These are phyloP conservation scores for Odontocerum albicorne DNA, from an alignment of 2,888 invertebrate species.

Conservation along the genomic window DNA sequence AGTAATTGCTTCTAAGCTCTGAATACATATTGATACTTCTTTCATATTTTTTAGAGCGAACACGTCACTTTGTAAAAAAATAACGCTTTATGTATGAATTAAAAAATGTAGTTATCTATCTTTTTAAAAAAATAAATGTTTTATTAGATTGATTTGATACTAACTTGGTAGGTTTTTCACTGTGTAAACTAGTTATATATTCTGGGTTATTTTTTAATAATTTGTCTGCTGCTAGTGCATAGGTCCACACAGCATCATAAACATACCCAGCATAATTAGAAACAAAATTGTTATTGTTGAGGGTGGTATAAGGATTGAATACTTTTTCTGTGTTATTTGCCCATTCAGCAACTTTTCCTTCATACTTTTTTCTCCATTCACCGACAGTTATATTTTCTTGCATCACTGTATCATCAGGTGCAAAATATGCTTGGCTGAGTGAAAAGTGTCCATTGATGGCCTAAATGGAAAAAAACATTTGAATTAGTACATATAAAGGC, in stretches of 20 bases:
- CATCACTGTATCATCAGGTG: constrained; percentile 59
- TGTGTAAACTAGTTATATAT: too few species aligned
- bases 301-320: constrained; percentile 25
- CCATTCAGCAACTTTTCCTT: constrained; percentile 39
- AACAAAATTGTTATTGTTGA: constrained; percentile 39
- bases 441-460: constrained; percentile 75
- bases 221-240: constrained; percentile 69
- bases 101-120: too few species aligned
- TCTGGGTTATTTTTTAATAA: constrained; percentile 64
- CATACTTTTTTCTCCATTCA: constrained; percentile 61
- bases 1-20: too few species aligned
- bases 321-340: background rate
- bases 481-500: too few species aligned
- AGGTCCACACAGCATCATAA: constrained; percentile 83
- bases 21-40: too few species aligned
- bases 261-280: constrained; percentile 75
- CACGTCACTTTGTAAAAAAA: too few species aligned
- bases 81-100: too few species aligned
- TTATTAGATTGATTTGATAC: too few species aligned
- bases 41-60: too few species aligned
- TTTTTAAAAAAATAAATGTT: too few species aligned
- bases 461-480: constrained; percentile 43
- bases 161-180: too few species aligned
- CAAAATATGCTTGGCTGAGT: constrained; percentile 69
- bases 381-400: constrained; percentile 66